Conservation (phyloP, 53 echinoderm and acorn worm genomes). For the Arbacia lixula region DNA sequence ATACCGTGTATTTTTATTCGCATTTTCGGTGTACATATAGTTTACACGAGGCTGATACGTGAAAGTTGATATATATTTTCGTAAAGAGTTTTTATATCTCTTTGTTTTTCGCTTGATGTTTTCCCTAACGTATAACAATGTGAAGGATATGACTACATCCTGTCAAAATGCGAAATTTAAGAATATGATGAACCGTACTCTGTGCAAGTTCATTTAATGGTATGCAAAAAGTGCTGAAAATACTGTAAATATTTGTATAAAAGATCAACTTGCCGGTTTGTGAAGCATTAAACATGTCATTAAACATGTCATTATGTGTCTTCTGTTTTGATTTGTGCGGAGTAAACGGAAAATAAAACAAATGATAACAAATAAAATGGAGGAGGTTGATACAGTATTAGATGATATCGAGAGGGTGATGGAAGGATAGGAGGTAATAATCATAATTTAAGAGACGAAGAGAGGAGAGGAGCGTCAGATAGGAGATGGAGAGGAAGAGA, state of each 20-base stretch:
- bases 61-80: conserved; percentile 53
- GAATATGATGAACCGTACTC: conserved; percentile 29
- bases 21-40: conserved; percentile 35
- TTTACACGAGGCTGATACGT: conserved; percentile 47
- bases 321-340: no score
- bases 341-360: no score
- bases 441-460: no score
- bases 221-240: conserved; percentile 48
- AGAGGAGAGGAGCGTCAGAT: no score
- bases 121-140: background rate
- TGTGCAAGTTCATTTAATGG: conserved; percentile 36
- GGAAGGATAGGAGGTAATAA: no score
- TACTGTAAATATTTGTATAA: conserved; percentile 53
- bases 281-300: conserved; percentile 45
- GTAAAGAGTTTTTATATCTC: conserved; percentile 58
- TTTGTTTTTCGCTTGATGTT: no score
- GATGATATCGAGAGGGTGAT: no score
- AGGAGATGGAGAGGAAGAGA: no score
- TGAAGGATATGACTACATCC: background rate
- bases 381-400: no score
- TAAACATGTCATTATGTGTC: no score
- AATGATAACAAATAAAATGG: no score
- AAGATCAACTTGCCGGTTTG: conserved; percentile 43
- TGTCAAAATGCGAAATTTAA: conserved; percentile 19
- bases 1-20: conserved; percentile 26